A percentile compares a stretch with the other conserved stretches of the same genome.
Evolutionary conservation across 2,113 vertebrate genomes (phyloP).

Genomic region (Tychaedon coryphoeus): DNA sequence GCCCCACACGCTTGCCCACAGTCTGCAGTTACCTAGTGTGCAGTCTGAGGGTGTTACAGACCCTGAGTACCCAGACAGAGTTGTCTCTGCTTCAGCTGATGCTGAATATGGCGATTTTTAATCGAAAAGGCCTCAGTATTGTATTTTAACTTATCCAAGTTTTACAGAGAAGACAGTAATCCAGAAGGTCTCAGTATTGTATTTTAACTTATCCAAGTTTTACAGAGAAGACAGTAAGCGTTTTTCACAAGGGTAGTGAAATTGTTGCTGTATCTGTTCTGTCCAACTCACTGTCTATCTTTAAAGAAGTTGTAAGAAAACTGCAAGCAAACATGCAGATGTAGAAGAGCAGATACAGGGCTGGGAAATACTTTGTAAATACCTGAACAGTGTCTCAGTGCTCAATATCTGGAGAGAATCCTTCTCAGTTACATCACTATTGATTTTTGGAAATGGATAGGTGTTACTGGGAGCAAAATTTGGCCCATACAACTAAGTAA

Average conservation of each 20-base stretch:
- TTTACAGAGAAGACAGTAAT: background rate
- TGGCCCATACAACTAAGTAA: constrained; percentile 21
- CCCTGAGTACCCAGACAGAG: background rate
- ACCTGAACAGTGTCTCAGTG: background rate
- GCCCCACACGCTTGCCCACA: background rate
- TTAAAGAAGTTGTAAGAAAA: background rate
- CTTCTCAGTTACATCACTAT: constrained; percentile 18
- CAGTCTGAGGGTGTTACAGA: accelerated
- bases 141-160: background rate
- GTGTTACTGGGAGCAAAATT: constrained; percentile 32
- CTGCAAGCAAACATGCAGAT: background rate
- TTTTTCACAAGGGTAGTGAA: background rate
- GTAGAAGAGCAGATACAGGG: background rate
- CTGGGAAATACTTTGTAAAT: background rate
- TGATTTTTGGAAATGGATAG: background rate
- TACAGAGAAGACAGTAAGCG: background rate
- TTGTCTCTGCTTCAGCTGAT: background rate
- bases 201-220: background rate
- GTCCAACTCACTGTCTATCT: accelerated
- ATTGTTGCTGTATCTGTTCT: accelerated
- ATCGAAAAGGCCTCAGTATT: background rate
- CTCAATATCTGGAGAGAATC: background rate
- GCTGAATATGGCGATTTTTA: background rate
- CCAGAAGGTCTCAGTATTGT: background rate
- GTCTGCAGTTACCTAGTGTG: background rate